phyloP scores from a whole-genome alignment of 2,888 invertebrate genomes.

The Plemyria rubiginata region DNA sequence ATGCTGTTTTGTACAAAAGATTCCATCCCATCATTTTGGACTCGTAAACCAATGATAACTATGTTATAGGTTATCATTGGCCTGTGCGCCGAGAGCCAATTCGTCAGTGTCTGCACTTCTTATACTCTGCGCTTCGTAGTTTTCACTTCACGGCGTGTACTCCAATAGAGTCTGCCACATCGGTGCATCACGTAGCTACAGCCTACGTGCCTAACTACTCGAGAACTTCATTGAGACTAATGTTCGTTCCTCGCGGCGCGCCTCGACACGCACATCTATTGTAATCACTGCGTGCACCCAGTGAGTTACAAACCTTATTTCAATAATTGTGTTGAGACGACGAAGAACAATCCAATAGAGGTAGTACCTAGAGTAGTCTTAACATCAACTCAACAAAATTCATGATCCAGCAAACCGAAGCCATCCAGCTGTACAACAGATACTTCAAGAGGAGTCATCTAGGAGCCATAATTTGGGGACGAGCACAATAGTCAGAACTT shows the following conservation, averaged over 20 bases:
- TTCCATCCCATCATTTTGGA: constrained; percentile 71
- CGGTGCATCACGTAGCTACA: constrained; percentile 80
- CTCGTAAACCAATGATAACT: constrained; percentile 84
- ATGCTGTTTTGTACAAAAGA: constrained; percentile 52
- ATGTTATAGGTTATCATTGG: constrained; percentile 86
- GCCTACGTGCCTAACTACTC: constrained; percentile 79
- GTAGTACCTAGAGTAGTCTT: constrained; percentile 30
- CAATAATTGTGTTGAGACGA: constrained; percentile 74
- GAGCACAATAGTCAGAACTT: background rate
- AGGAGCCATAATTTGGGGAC: background rate
- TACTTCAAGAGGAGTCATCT: background rate
- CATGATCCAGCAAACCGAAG: background rate
- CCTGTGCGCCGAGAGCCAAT: constrained; percentile 84
- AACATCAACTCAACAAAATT: background rate
- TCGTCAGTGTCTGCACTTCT: constrained; percentile 84
- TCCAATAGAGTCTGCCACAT: constrained; percentile 78
- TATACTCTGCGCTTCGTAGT: constrained; percentile 85
- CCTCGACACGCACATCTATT: constrained; percentile 72
- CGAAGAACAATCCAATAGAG: constrained; percentile 32
- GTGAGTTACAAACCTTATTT: constrained; percentile 84
- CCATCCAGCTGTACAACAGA: background rate
- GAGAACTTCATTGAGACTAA: constrained; percentile 75
- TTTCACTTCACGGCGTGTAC: constrained; percentile 82
- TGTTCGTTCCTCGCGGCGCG: constrained; percentile 74
- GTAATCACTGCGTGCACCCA: constrained; percentile 84